phyloP scores from a whole-genome alignment of 1,140 invertebrate species.

The Rhyzopertha dominica region DNA sequence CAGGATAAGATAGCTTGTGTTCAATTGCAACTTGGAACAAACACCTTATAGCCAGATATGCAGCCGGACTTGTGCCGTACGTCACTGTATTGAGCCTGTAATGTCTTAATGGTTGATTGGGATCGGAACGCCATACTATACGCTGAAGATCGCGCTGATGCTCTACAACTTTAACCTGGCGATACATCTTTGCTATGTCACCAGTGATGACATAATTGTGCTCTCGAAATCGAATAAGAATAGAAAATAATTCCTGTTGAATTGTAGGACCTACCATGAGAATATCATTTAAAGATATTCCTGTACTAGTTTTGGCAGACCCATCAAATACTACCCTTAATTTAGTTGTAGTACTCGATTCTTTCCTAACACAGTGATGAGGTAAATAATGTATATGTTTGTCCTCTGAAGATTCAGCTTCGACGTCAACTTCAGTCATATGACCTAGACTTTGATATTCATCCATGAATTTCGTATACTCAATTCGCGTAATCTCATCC shows the following conservation, averaged over 20 bases:
- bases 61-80: slow-evolving; percentile 14
- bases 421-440: too few species aligned
- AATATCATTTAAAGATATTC: slow-evolving; percentile 31
- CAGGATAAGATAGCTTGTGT: slow-evolving; percentile 23
- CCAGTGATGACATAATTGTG: slow-evolving; percentile 21
- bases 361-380: too few species aligned
- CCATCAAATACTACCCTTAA: too few species aligned
- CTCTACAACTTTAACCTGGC: slow-evolving; percentile 12
- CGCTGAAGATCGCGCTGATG: slow-evolving; percentile 9
- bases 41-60: slow-evolving; percentile 17
- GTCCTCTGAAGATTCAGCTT: too few species aligned
- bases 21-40: slow-evolving; percentile 17
- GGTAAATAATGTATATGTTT: too few species aligned
- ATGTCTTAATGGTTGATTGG: slow-evolving; percentile 9
- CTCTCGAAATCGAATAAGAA: slow-evolving; percentile 19
- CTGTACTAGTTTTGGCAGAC: too few species aligned
- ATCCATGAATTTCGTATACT: not conserved
- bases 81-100: slow-evolving; percentile 18
- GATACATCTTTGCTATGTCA: slow-evolving; percentile 38
- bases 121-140: slow-evolving; percentile 19
- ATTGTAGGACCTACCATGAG: slow-evolving; percentile 26
- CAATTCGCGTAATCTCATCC: too few species aligned
- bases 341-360: too few species aligned
- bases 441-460: slow-evolving; percentile 3
- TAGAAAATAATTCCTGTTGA: slow-evolving; percentile 17